Evolutionary conservation across 2,113 vertebrate species (phyloP).

Genomic region (Suricata suricatta): DNA sequence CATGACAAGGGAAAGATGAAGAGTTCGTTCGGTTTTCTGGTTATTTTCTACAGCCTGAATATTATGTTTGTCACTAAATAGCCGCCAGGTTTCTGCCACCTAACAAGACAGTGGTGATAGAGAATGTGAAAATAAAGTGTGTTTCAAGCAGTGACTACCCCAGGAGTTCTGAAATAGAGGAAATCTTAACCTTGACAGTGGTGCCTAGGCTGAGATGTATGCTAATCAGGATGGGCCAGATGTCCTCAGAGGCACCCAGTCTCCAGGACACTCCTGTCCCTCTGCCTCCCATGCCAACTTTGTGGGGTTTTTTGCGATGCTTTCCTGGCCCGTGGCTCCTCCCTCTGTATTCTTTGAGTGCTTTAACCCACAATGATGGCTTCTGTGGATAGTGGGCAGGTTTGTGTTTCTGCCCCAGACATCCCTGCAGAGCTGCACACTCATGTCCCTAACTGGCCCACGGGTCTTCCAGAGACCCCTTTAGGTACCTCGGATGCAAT

Average conservation of each 20-base stretch:
- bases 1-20: not conserved
- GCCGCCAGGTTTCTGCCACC: not conserved
- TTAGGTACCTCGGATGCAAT: not conserved
- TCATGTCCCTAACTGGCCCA: not conserved
- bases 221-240: not conserved
- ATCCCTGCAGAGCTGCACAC: not conserved
- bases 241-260: not conserved
- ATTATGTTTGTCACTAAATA: not conserved
- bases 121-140: not conserved
- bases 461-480: not conserved
- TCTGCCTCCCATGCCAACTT: not conserved
- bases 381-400: not conserved
- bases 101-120: not conserved
- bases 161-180: not conserved
- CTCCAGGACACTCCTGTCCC: not conserved
- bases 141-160: not conserved
- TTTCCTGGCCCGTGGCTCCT: not conserved
- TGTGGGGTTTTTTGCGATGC: not conserved
- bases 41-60: not conserved
- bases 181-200: not conserved
- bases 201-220: not conserved
- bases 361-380: not conserved
- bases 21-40: not conserved
- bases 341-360: not conserved
- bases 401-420: not conserved